Base-by-base conservation (phyloP, 2,888 invertebrate genomes). In the Eledona agricola region DNA sequence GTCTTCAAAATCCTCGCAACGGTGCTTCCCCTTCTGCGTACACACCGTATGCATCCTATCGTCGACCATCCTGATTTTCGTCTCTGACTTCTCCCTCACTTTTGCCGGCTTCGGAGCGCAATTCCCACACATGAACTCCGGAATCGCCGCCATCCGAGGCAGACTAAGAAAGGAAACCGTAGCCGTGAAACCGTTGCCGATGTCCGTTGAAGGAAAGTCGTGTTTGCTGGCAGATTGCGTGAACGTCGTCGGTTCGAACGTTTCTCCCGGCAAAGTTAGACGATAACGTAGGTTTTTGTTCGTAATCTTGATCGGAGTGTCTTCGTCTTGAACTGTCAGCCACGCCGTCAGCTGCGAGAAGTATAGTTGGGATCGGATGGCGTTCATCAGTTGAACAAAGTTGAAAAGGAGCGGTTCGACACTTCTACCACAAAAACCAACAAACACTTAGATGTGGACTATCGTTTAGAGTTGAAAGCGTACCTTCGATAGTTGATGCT, bases 311-410 rank as follows among this genome's bases (percentile, higher is more conserved):
- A 31, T 13, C 9, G 72, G 20, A 43, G 57, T 15, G 45, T 61
- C 59, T 25, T 56, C 57, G 31, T 73, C 68, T 37, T 72, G 72
- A 11, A 70, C 68, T 7, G 85, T 84, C 66, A 89, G 84, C 96
- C 96, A 97, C 45, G 96, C 94, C 37, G 94, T 91, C 61, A 97
- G 86, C 81, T 97, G 96, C 2, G 96, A 97, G 80, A 97, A 97
- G 79, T 96, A 94, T 53, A 97, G 83, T 77, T 95, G 94, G 3
- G 96, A 96, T 57, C 95, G 85, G 32, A 97, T 89, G 35, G 96
- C 96, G 78, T 93, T 93, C 71, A 95, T 84, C 63, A 97, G 80
- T 76, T 92, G 91, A 67, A 88, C 86, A 15, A 82, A 74, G 43
- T 80, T 81, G 62, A 82, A 79, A 56, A 77, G 70, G 5, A 79